Evolutionary conservation across 2,113 vertebrate genomes (phyloP).

Genomic region (Larimichthys polyactis): DNA sequence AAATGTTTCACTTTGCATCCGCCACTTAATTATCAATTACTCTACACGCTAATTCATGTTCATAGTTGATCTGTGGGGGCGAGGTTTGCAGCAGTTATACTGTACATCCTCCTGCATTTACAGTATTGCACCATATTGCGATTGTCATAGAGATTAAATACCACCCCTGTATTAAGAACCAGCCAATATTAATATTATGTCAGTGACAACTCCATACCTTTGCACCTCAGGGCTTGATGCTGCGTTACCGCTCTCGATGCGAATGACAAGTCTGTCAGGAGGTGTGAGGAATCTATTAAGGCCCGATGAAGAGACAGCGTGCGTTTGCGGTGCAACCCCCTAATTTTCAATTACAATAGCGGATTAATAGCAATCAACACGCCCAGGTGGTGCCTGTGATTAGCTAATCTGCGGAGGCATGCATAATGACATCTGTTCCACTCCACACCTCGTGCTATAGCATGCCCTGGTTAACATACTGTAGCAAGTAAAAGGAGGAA

Average conservation of each 20-base stretch:
- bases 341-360: conserved; percentile 80
- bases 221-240: conserved; percentile 16
- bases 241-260: conserved; percentile 9
- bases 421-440: conserved; percentile 77
- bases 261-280: conserved; percentile 59
- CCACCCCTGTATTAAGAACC: background rate
- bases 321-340: conserved; percentile 52
- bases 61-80: background rate
- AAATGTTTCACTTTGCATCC: background rate
- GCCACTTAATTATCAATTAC: background rate
- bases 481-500: conserved; percentile 12
- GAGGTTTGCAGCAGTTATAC: background rate
- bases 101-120: conserved; percentile 3
- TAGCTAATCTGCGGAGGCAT: conserved; percentile 68
- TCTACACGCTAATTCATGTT: conserved; percentile 1
- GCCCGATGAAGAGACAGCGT: conserved; percentile 41
- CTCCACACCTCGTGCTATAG: conserved; percentile 25
- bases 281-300: conserved; percentile 48
- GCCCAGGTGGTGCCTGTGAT: conserved; percentile 79
- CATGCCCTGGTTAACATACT: conserved; percentile 47
- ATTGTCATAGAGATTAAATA: background rate
- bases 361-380: conserved; percentile 76
- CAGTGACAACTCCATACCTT: conserved; percentile 15
- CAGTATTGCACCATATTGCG: background rate
- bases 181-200: background rate